phyloP scores from a whole-genome alignment of 2,797 vertebrate species.

The Aldrovandia affinis region DNA sequence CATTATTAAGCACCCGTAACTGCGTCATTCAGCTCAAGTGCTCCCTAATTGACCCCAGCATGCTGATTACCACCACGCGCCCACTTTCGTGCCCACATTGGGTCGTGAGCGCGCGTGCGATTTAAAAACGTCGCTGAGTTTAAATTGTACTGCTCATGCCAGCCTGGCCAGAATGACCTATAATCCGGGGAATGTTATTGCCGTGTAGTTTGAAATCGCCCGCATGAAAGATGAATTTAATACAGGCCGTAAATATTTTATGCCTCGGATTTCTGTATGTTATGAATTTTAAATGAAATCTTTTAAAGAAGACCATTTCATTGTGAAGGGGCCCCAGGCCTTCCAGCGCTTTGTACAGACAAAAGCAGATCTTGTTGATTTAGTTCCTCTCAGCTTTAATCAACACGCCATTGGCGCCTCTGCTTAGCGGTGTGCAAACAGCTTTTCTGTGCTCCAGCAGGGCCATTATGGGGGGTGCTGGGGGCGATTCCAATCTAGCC shows the following conservation, averaged over 20 bases:
- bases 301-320: background rate
- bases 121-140: background rate
- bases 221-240: slow-evolving; percentile 14
- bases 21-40: background rate
- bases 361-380: background rate
- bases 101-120: background rate
- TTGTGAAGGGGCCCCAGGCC: background rate
- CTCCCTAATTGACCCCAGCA: background rate
- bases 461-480: background rate
- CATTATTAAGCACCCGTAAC: background rate
- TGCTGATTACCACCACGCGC: background rate
- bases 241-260: slow-evolving; percentile 23
- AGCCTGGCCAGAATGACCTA: background rate
- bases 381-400: background rate
- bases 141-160: background rate
- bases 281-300: slow-evolving; percentile 10
- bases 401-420: background rate
- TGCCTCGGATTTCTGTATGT: background rate
- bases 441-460: slow-evolving; percentile 7
- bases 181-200: background rate
- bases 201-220: background rate
- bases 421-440: background rate
- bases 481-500: background rate
- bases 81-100: background rate
- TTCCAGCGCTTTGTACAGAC: background rate